Conservation (phyloP, 1,140 invertebrate genomes). For the Drosophila azteca region DNA sequence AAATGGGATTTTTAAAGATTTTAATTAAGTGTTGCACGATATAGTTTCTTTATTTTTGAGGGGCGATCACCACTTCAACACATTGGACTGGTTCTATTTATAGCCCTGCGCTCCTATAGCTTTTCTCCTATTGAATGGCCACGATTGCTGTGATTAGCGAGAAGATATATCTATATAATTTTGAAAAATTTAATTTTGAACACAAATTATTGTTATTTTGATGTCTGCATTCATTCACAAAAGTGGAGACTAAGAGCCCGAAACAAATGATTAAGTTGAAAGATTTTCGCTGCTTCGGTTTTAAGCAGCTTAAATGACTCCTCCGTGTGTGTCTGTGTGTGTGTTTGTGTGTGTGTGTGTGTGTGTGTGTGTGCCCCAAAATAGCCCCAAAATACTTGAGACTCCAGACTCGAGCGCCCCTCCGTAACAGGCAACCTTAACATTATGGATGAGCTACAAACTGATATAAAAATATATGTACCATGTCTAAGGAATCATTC, state of each 20-base stretch:
- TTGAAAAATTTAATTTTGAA: conserved; percentile 47
- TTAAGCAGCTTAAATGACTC: conserved; percentile 40
- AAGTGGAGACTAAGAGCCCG: conserved; percentile 43
- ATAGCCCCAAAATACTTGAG: too few relatives aligned
- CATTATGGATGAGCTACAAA: conserved; percentile 42
- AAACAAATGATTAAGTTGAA: conserved; percentile 29
- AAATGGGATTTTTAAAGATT: background rate
- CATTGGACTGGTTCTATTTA: conserved; percentile 28
- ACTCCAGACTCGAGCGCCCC: background rate
- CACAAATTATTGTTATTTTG: conserved; percentile 77
- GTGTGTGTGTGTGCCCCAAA: too few relatives aligned
- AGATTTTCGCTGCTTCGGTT: conserved; percentile 25
- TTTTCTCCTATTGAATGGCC: background rate
- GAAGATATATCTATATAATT: conserved; percentile 25
- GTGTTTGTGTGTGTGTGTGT: too few relatives aligned
- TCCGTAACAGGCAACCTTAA: conserved; percentile 11
- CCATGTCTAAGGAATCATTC: conserved; percentile 1
- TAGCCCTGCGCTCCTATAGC: background rate
- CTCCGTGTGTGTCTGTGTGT: too few relatives aligned
- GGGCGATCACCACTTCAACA: conserved; percentile 3
- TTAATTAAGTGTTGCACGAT: too few relatives aligned
- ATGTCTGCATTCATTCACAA: conserved; percentile 80
- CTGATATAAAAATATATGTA: conserved; percentile 12
- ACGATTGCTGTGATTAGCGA: conserved; percentile 6
- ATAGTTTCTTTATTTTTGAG: conserved; percentile 30